phyloP scores from a whole-genome alignment of 1,140 invertebrate species.

The Philaenus spumarius region DNA sequence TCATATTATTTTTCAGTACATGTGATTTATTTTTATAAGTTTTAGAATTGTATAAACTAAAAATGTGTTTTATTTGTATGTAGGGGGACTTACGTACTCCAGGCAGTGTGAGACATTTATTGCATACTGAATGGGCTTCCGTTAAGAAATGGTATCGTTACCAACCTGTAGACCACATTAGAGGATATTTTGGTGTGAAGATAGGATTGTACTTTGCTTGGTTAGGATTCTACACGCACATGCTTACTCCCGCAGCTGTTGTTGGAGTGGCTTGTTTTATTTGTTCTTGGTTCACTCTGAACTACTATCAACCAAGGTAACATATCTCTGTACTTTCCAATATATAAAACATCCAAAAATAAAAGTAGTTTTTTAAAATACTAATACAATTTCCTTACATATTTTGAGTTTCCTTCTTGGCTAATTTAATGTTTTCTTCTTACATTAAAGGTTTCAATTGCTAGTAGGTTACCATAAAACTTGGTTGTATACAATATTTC shows the following conservation, averaged over 20 bases:
- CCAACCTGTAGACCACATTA: slow-evolving; percentile 79
- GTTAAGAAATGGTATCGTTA: slow-evolving; percentile 72
- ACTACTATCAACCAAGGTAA: slow-evolving; percentile 65
- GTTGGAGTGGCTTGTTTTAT: slow-evolving; percentile 76
- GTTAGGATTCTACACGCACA: slow-evolving; percentile 94
- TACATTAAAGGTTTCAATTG: too few relatives aligned
- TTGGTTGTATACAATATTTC: too few relatives aligned
- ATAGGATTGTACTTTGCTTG: slow-evolving; percentile 92
- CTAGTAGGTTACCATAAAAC: too few relatives aligned
- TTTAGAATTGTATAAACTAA: too few relatives aligned
- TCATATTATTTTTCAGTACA: too few relatives aligned
- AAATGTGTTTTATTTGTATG: slow-evolving; percentile 7
- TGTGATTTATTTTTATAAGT: too few relatives aligned
- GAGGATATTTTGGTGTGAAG: slow-evolving; percentile 91
- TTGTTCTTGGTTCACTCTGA: slow-evolving; percentile 69
- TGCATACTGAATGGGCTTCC: slow-evolving; percentile 82
- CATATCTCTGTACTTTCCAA: too few relatives aligned
- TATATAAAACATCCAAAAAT: background rate
- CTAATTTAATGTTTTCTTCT: too few relatives aligned
- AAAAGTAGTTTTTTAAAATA: background rate
- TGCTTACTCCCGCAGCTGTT: slow-evolving; percentile 80
- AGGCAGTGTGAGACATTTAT: slow-evolving; percentile 63
- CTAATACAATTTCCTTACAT: too few relatives aligned
- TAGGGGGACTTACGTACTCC: slow-evolving; percentile 62
- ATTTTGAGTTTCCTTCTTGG: too few relatives aligned